These are phyloP conservation scores for Porites evermanni DNA, from an alignment of 92 coral and sea anemone species.

Conservation along the genomic window DNA sequence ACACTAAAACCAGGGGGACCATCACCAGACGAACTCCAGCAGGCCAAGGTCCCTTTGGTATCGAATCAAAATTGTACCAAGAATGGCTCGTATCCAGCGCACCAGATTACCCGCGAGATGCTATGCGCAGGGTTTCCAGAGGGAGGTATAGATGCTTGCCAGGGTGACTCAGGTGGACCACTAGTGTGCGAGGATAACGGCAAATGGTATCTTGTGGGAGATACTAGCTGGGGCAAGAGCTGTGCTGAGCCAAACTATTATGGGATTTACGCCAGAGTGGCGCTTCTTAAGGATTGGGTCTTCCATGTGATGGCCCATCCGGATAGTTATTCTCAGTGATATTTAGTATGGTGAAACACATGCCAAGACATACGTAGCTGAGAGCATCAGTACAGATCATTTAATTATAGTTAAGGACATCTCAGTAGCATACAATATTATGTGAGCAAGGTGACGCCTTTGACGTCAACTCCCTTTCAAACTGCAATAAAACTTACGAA, in stretches of 20 bases:
- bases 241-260: constrained; percentile 80
- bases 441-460: no score
- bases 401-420: no score
- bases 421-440: no score
- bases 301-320: constrained; percentile 34
- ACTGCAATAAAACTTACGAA: no score
- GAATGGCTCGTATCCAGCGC: constrained; percentile 72
- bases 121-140: constrained; percentile 75
- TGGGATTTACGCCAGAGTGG: constrained; percentile 86
- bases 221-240: constrained; percentile 94
- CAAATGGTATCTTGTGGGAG: constrained; percentile 85
- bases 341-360: no score
- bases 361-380: no score
- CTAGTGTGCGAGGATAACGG: constrained; percentile 88
- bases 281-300: constrained; percentile 77
- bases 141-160: constrained; percentile 83
- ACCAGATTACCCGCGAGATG: constrained; percentile 72
- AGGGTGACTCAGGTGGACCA: constrained; percentile 94
- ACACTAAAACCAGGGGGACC: constrained; percentile 70
- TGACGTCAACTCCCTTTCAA: no score
- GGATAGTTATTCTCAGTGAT: not conserved
- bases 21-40: constrained; percentile 72
- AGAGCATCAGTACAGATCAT: no score
- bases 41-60: constrained; percentile 87
- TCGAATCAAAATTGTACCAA: constrained; percentile 77